A percentile compares a stretch with the other conserved stretches of the same genome.
These are phyloP conservation scores for Cordilura impudica DNA, from an alignment of 2,888 invertebrate genomes.

Conservation along the genomic window DNA sequence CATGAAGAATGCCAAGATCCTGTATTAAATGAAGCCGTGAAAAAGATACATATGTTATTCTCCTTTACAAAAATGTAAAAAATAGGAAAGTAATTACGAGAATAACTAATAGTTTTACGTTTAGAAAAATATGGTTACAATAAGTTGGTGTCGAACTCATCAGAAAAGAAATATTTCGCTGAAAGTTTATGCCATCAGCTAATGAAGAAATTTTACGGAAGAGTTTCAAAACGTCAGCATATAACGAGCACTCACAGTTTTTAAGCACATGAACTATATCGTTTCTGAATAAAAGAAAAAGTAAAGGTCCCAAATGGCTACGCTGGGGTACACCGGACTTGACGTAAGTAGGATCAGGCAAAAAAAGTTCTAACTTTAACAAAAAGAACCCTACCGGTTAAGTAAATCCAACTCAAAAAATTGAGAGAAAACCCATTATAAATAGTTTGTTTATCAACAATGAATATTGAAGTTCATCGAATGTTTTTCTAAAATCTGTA, in stretches of 20 bases:
- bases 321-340: too few relatives aligned
- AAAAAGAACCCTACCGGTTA: too few relatives aligned
- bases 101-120: not conserved
- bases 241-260: not conserved
- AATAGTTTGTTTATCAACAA: too few relatives aligned
- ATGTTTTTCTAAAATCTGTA: not conserved
- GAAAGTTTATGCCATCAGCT: too few relatives aligned
- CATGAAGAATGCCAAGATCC: not conserved
- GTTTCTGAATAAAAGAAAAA: not conserved
- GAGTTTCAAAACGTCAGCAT: too few relatives aligned
- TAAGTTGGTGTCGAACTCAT: not conserved
- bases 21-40: not conserved
- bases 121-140: not conserved
- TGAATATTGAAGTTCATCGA: not conserved
- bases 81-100: not conserved
- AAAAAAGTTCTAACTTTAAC: too few relatives aligned
- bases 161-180: not conserved
- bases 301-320: too few relatives aligned
- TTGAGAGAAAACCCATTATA: too few relatives aligned
- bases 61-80: not conserved
- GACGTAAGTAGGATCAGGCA: too few relatives aligned
- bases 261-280: not conserved
- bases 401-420: too few relatives aligned
- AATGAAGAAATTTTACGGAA: too few relatives aligned
- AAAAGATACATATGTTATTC: not conserved